Evolutionary conservation across 2,113 vertebrate genomes (phyloP).

Genomic region (Sinocyclocheilus anshuiensis): DNA sequence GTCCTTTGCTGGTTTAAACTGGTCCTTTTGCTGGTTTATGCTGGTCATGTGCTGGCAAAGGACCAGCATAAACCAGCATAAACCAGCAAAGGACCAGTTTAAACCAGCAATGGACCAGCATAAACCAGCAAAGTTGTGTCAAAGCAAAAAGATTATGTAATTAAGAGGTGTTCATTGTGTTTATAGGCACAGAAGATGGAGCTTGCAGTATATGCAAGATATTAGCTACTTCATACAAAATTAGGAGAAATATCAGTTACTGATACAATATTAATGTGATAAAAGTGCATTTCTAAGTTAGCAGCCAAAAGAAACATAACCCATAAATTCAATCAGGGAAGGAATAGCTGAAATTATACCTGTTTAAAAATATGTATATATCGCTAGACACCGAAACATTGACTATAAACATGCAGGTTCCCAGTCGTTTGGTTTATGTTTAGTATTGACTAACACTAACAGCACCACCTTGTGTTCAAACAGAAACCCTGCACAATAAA

Average conservation of each 20-base stretch:
- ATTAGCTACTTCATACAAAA: not conserved
- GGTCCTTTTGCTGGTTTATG: too few species aligned
- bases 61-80: too few species aligned
- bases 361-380: not conserved
- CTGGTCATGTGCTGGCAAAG: too few species aligned
- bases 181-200: not conserved
- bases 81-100: too few species aligned
- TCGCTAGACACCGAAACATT: not conserved
- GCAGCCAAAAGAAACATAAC: not conserved
- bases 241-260: not conserved
- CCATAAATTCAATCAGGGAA: not conserved
- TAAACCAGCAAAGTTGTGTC: not conserved
- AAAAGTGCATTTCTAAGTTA: not conserved
- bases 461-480: slow-evolving; percentile 14
- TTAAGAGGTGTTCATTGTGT: not conserved
- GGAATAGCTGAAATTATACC: not conserved
- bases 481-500: not conserved
- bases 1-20: too few species aligned
- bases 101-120: too few species aligned
- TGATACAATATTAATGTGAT: not conserved
- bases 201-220: not conserved
- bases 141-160: not conserved
- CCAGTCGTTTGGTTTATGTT: not conserved
- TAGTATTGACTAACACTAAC: not conserved
- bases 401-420: not conserved